Percentiles rank a stretch among this genome's conserved stretches.
Conservation (phyloP, 2,888 invertebrate species). For the Neelides folsomi region DNA sequence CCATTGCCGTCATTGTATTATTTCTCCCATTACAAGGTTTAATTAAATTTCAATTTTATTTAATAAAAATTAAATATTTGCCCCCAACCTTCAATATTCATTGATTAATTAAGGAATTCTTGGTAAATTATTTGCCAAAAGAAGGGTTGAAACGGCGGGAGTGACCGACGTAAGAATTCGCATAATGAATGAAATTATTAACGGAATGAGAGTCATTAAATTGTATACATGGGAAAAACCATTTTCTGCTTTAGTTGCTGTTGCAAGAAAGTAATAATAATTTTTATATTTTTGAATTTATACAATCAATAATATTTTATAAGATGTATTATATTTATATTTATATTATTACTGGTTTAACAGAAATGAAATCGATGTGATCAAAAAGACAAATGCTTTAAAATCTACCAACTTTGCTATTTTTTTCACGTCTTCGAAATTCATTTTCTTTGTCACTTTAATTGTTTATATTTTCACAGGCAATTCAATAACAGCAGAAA, state of each 20-base stretch:
- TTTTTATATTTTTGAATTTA: neutral
- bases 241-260: slow-evolving; percentile 63
- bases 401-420: slow-evolving; percentile 52
- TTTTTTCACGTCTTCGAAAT: slow-evolving; percentile 59
- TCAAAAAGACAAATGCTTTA: slow-evolving; percentile 52
- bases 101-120: slow-evolving; percentile 35
- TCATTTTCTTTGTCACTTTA: slow-evolving; percentile 68
- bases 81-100: neutral
- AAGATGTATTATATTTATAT: slow-evolving; percentile 2
- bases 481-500: slow-evolving; percentile 53
- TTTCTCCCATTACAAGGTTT: slow-evolving; percentile 72
- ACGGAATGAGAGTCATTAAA: slow-evolving; percentile 85
- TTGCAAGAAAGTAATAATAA: slow-evolving; percentile 50
- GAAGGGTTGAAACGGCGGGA: slow-evolving; percentile 64
- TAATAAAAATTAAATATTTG: neutral
- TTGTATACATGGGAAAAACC: slow-evolving; percentile 52
- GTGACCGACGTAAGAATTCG: slow-evolving; percentile 80
- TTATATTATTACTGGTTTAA: slow-evolving; percentile 9
- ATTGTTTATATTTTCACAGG: slow-evolving; percentile 58
- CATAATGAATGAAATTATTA: slow-evolving; percentile 85
- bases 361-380: slow-evolving; percentile 55
- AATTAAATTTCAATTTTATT: neutral
- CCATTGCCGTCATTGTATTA: slow-evolving; percentile 61
- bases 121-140: slow-evolving; percentile 39
- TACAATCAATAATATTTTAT: neutral